Conservation (phyloP, 2,888 invertebrate genomes). For the Euproctis similis region DNA sequence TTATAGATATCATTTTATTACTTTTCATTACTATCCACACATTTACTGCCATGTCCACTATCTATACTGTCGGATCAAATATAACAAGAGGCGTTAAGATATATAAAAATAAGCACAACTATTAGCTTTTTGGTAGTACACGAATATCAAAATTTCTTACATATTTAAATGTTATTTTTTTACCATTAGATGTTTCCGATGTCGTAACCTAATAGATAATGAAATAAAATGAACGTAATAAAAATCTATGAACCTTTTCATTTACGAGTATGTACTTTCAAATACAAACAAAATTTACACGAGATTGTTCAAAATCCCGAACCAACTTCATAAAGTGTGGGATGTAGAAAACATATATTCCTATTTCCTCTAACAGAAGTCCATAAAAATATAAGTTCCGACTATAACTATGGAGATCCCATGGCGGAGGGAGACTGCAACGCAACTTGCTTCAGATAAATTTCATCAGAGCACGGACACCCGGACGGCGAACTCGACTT, state of each 20-base stretch:
- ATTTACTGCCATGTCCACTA: no score
- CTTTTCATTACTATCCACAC: no score
- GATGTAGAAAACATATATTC: slow-evolving; percentile 26
- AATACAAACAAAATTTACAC: slow-evolving; percentile 22
- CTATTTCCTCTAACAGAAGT: slow-evolving; percentile 24
- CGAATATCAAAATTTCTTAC: no score
- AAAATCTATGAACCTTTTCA: slow-evolving; percentile 15
- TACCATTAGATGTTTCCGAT: no score
- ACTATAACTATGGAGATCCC: slow-evolving; percentile 45
- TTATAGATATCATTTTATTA: no score
- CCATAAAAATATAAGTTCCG: slow-evolving; percentile 31
- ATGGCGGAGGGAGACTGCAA: slow-evolving; percentile 45
- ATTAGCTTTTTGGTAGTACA: no score
- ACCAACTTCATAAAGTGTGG: slow-evolving; percentile 20
- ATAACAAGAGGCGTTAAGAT: no score
- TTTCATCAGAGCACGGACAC: slow-evolving; percentile 63
- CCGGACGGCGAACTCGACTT: slow-evolving; percentile 55
- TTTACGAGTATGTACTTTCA: slow-evolving; percentile 13
- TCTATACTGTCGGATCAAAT: no score
- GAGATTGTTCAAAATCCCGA: slow-evolving; percentile 24
- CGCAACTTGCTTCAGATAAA: slow-evolving; percentile 63
- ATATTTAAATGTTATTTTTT: no score
- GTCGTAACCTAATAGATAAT: no score
- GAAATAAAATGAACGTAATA: slow-evolving; percentile 20
- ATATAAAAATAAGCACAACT: no score